Evolutionary conservation across 1,140 invertebrate species (phyloP).

Genomic region (Drosophila pruinosa): DNA sequence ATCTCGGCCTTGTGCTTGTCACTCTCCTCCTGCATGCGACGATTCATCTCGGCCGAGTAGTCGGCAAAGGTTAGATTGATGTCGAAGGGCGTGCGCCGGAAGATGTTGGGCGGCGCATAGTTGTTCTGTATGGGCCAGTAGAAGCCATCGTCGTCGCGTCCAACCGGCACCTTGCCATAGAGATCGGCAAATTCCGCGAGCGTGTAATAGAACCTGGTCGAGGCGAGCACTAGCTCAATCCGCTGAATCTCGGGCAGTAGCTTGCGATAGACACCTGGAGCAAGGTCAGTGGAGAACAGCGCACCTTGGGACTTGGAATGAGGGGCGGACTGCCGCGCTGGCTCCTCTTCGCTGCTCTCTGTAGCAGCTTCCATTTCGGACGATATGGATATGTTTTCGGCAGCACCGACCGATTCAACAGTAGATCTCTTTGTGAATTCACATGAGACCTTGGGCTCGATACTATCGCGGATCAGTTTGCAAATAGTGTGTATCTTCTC

Average conservation of each 20-base stretch:
- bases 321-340: not conserved
- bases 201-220: slow-evolving; percentile 61
- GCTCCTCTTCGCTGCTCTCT: not conserved
- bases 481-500: slow-evolving; percentile 58
- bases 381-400: too few species aligned
- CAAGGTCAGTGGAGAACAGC: not conserved
- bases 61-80: slow-evolving; percentile 71
- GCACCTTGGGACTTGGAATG: not conserved
- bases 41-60: slow-evolving; percentile 44
- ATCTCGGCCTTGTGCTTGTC: slow-evolving; percentile 5
- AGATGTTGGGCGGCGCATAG: slow-evolving; percentile 63
- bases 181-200: slow-evolving; percentile 41
- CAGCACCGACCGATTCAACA: too few species aligned
- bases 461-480: slow-evolving; percentile 14
- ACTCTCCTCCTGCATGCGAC: slow-evolving; percentile 12
- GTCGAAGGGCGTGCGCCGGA: slow-evolving; percentile 60
- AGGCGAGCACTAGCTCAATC: slow-evolving; percentile 66
- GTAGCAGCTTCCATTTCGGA: not conserved
- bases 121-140: slow-evolving; percentile 71
- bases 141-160: slow-evolving; percentile 53
- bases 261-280: slow-evolving; percentile 44
- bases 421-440: too few species aligned
- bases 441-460: too few species aligned
- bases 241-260: slow-evolving; percentile 71
- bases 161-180: slow-evolving; percentile 45